A percentile compares a stretch with the other conserved stretches of the same genome.
phyloP scores from a whole-genome alignment of 2,113 vertebrate genomes.

The Todiramphus chloris region DNA sequence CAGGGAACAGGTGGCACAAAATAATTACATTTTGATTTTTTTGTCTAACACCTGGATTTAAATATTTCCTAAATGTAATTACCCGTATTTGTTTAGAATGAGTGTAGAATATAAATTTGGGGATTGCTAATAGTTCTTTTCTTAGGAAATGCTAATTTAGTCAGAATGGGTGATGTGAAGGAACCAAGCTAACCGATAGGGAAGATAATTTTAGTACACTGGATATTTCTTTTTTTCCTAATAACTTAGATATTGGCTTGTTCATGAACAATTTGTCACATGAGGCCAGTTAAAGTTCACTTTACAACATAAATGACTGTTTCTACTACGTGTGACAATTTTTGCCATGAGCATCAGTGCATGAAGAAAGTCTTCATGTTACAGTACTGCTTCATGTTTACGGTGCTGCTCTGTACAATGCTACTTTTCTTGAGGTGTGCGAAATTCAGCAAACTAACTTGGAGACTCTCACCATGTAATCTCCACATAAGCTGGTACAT shows the following conservation, averaged over 20 bases:
- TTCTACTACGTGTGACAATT: not conserved
- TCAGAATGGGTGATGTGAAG: not conserved
- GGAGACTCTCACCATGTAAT: not conserved
- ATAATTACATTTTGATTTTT: conserved; percentile 67
- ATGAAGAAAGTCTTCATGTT: not conserved
- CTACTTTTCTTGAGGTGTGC: not conserved
- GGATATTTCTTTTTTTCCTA: not conserved
- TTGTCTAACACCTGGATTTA: conserved; percentile 64
- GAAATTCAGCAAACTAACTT: not conserved
- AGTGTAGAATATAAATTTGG: conserved; percentile 52
- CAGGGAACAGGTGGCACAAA: conserved; percentile 76
- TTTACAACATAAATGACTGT: not conserved
- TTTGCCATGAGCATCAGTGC: not conserved
- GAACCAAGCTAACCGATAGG: not conserved
- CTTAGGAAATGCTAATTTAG: not conserved
- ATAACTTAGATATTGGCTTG: not conserved
- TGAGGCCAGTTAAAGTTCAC: not conserved
- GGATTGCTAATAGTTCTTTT: conserved; percentile 1
- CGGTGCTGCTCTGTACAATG: not conserved
- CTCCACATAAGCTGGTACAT: not conserved
- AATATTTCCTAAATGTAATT: conserved; percentile 65
- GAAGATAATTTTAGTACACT: not conserved
- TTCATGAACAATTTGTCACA: not conserved
- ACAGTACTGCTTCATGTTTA: not conserved
- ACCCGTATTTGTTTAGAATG: conserved; percentile 63